phyloP scores from a whole-genome alignment of 2,888 invertebrate species.

The Oscheius sp. region DNA sequence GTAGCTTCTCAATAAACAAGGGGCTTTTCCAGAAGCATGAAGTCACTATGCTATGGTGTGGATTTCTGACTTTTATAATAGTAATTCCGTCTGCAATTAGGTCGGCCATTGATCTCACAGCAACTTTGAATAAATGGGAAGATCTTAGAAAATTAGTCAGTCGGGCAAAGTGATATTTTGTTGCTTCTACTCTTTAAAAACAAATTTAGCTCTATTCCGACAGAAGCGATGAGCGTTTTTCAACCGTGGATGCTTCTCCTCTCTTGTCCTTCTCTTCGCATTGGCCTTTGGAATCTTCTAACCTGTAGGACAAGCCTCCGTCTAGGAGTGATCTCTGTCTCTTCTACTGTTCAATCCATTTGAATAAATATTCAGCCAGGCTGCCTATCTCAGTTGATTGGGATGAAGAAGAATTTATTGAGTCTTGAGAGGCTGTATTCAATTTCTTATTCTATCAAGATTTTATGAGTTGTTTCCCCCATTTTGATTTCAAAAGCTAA shows the following conservation, averaged over 20 bases:
- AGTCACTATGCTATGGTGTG: background rate
- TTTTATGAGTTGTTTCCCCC: too few species aligned
- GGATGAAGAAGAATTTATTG: too few species aligned
- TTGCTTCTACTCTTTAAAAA: background rate
- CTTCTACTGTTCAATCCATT: background rate
- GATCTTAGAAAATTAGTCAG: background rate
- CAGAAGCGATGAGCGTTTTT: background rate
- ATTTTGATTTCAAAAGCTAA: too few species aligned
- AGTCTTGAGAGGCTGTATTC: too few species aligned
- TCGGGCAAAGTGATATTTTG: background rate
- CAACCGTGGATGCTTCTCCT: background rate
- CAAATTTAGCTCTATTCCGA: background rate
- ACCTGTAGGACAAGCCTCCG: background rate
- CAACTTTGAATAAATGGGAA: background rate
- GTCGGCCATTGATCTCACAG: background rate
- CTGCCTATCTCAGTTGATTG: too few species aligned
- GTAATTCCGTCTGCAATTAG: background rate
- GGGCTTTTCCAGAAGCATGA: background rate
- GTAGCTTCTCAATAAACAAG: background rate
- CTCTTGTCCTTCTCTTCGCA: background rate
- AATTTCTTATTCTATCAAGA: too few species aligned
- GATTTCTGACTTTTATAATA: background rate
- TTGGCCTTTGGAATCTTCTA: background rate
- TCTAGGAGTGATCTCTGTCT: background rate
- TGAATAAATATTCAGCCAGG: too few species aligned